These are phyloP conservation scores for Taenioides sp. DNA, from an alignment of 2,797 vertebrate species.

Conservation along the genomic window DNA sequence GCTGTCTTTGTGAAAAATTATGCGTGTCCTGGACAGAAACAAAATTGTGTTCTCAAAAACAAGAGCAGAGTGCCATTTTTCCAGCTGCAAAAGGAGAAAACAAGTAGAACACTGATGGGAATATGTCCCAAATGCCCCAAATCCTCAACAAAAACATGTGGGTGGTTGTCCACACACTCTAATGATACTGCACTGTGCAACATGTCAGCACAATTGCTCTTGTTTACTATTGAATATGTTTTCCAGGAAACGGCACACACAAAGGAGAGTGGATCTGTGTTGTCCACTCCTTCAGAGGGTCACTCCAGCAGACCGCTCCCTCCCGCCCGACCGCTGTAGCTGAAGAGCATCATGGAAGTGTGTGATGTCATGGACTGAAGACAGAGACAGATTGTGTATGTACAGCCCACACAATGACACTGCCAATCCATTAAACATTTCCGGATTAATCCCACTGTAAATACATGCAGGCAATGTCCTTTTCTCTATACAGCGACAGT, in stretches of 20 bases:
- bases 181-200: neutral
- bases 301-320: slow-evolving; percentile 47
- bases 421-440: slow-evolving; percentile 8
- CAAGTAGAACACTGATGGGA: slow-evolving; percentile 43
- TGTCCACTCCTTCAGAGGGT: slow-evolving; percentile 47
- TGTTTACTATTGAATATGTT: slow-evolving; percentile 44
- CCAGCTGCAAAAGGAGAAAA: slow-evolving; percentile 52
- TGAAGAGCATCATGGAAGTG: slow-evolving; percentile 32
- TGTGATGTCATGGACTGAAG: slow-evolving; percentile 25
- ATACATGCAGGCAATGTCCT: neutral
- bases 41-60: slow-evolving; percentile 22
- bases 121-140: slow-evolving; percentile 41
- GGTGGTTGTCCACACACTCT: slow-evolving; percentile 41
- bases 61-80: slow-evolving; percentile 8
- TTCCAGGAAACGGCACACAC: slow-evolving; percentile 57
- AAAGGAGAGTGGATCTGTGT: slow-evolving; percentile 31
- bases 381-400: slow-evolving; percentile 53
- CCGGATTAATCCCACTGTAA: slow-evolving; percentile 12
- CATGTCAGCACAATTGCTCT: slow-evolving; percentile 6
- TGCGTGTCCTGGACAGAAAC: slow-evolving; percentile 16
- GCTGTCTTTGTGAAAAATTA: slow-evolving; percentile 17
- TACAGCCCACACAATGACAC: slow-evolving; percentile 24
- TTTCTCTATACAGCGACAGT: neutral
- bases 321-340: slow-evolving; percentile 56
- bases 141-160: slow-evolving; percentile 42